These are phyloP conservation scores for Neoascia interrupta DNA, from an alignment of 2,888 invertebrate species.

Conservation along the genomic window DNA sequence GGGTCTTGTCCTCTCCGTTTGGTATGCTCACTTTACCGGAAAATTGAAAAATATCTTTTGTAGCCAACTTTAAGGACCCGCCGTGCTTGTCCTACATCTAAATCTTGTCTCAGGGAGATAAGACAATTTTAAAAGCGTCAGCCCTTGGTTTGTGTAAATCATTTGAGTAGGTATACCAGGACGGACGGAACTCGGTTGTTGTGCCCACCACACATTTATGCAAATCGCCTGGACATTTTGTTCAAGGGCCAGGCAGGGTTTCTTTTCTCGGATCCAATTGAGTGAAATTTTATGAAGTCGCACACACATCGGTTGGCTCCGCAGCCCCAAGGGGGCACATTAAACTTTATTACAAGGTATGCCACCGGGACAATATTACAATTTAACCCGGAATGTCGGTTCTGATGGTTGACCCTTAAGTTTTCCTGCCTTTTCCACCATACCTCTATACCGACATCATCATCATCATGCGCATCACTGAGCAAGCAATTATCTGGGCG, in stretches of 20 bases:
- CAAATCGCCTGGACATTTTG: slow-evolving; percentile 28
- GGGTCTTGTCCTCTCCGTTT: background rate
- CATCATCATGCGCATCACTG: slow-evolving; percentile 56
- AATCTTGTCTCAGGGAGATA: slow-evolving; percentile 46
- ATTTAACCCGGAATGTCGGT: slow-evolving; percentile 45
- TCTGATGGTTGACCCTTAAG: slow-evolving; percentile 55
- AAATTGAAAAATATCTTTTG: slow-evolving; percentile 67
- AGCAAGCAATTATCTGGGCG: slow-evolving; percentile 56
- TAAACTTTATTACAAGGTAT: slow-evolving; percentile 60
- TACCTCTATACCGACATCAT: background rate
- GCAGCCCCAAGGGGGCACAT: background rate
- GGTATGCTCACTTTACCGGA: slow-evolving; percentile 49
- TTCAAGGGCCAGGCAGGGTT: background rate
- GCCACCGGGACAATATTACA: slow-evolving; percentile 45
- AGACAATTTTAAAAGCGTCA: slow-evolving; percentile 56
- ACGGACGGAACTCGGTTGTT: background rate
- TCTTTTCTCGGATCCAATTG: background rate
- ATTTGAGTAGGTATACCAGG: slow-evolving; percentile 12
- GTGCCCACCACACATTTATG: no score
- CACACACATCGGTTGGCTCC: background rate
- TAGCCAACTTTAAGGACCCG: slow-evolving; percentile 34
- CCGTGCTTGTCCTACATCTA: slow-evolving; percentile 13
- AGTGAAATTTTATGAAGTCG: slow-evolving; percentile 34
- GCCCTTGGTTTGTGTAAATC: slow-evolving; percentile 36
- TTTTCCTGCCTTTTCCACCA: slow-evolving; percentile 10